Percentiles rank a stretch among this genome's conserved stretches.
These are phyloP conservation scores for Hydrophis major DNA, from an alignment of 2,797 vertebrate genomes.

Conservation along the genomic window DNA sequence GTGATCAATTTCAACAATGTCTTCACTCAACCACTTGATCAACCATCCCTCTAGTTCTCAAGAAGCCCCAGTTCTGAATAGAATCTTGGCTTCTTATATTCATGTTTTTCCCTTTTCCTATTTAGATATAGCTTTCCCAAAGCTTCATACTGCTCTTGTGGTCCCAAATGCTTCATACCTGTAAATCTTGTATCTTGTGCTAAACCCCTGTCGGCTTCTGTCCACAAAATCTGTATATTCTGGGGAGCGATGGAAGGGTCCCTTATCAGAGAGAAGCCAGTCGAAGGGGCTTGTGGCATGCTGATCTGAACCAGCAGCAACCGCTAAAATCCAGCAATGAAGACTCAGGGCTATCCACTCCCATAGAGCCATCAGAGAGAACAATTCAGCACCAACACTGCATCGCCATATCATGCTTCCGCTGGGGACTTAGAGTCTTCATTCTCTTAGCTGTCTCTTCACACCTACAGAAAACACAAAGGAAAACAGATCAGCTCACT, in stretches of 20 bases:
- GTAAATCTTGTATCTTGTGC: constrained; percentile 98
- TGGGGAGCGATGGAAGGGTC: constrained; percentile 95
- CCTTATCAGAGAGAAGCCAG: constrained; percentile 98
- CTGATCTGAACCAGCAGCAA: constrained; percentile 85
- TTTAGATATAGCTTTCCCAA: constrained; percentile 32
- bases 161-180: constrained; percentile 79
- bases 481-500: constrained; percentile 66
- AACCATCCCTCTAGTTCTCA: constrained; percentile 26
- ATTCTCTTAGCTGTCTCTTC: constrained; percentile 86
- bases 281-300: constrained; percentile 91
- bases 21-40: constrained; percentile 25
- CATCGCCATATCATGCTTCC: constrained; percentile 87
- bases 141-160: constrained; percentile 32
- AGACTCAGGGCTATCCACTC: constrained; percentile 93
- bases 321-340: constrained; percentile 83
- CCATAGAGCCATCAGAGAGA: constrained; percentile 99
- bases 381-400: constrained; percentile 85
- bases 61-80: background rate
- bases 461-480: constrained; percentile 81
- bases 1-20: constrained; percentile 8
- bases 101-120: constrained; percentile 32
- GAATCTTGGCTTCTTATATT: constrained; percentile 39
- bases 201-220: constrained; percentile 94
- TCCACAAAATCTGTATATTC: constrained; percentile 98
- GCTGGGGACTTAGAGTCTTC: constrained; percentile 83